phyloP scores from a whole-genome alignment of 2,797 vertebrate genomes.

The Clarias fuscus region DNA sequence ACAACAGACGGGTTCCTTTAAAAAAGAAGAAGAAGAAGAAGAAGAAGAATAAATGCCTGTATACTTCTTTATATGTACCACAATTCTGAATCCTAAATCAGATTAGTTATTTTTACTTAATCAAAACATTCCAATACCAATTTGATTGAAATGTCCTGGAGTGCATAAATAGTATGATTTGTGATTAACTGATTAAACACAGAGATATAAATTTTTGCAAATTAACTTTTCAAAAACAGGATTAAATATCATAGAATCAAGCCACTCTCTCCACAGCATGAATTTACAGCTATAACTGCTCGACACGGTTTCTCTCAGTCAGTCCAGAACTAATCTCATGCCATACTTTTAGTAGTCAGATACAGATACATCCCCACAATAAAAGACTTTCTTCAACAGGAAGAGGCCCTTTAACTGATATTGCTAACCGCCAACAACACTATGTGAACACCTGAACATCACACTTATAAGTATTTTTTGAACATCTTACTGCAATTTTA shows the following conservation, averaged over 20 bases:
- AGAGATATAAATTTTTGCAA: too few relatives aligned
- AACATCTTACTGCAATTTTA: neutral
- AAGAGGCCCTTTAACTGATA: neutral
- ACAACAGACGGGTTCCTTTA: too few relatives aligned
- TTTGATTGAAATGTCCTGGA: too few relatives aligned
- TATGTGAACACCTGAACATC: neutral
- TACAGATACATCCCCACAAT: neutral
- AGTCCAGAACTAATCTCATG: neutral
- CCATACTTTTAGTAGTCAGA: neutral
- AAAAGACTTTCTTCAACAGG: neutral
- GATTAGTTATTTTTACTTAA: too few relatives aligned
- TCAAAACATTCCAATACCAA: too few relatives aligned
- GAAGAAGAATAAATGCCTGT: too few relatives aligned
- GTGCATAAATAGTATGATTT: too few relatives aligned
- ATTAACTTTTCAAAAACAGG: neutral
- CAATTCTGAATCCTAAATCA: too few relatives aligned
- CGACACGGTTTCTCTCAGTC: neutral
- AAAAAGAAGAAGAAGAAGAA: too few relatives aligned
- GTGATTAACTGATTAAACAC: too few relatives aligned
- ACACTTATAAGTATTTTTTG: neutral
- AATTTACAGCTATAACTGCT: conserved; percentile 2
- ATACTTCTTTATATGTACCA: too few relatives aligned
- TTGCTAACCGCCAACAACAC: neutral
- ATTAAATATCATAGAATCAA: neutral
- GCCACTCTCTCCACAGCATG: neutral